Evolutionary conservation across 2,797 vertebrate genomes (phyloP), one percentile per base, ranked within the genome.

Genomic region (Oreochromis grahami): DNA sequence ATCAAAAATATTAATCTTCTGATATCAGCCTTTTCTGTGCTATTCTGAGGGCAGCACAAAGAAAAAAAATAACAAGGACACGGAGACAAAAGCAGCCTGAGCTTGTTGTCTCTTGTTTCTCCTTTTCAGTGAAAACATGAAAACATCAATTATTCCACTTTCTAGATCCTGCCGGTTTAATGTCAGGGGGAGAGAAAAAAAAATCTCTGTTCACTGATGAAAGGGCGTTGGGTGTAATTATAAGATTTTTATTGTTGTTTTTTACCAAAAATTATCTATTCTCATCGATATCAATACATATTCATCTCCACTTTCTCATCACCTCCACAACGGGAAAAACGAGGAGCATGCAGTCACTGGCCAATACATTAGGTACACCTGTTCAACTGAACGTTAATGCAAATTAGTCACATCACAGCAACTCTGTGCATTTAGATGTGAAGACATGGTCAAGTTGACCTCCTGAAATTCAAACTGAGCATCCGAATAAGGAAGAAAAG

Each of bases 71-170:
- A 87, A 88, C 83, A 93, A 90, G 84, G 83, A 89, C 24, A 84
- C 6, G 3, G 74, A 90, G 82, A 91, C 77, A 90, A 92, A 91
- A 80, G 89, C 81, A 86, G 85, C 83, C 88, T 26, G 84, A 89
- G 88, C 84, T 86, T 81, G 55, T 89, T 90, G 84, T 88, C 87
- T 89, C 80, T 76, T 38, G 81, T 93, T 94, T 92, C 85, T 88
- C 56, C 60, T 32, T 78, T 76, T 76, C 55, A 8, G 52, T 82
- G 65, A 76, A 90, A 79, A 87, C 81, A 89, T 72, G 29, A 83
- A 85, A 78, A 84, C 86, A 84, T 90, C 78, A 92, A 91, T 93
- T 94, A 94, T 87, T 93, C 79, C 87, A 60, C 87, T 84, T 89
- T 36, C 70, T 79, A 45, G 76, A 88, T 93, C 86, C 90, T 89